These are phyloP conservation scores for Drosophila novamexicana DNA, from an alignment of 1,140 invertebrate species.

Conservation along the genomic window DNA sequence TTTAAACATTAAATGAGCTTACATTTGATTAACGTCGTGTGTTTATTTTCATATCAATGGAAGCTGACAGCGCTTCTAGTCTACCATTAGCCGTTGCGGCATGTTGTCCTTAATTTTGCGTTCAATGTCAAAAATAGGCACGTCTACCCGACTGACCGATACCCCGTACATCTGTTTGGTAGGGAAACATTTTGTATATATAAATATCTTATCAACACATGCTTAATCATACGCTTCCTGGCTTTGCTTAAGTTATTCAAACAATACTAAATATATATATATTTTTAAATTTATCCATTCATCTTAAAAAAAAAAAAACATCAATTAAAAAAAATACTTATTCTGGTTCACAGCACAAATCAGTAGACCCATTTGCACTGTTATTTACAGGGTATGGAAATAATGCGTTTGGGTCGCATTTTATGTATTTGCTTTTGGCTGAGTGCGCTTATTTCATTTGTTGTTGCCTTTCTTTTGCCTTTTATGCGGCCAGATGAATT, in stretches of 20 bases:
- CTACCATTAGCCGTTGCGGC: conserved; percentile 10
- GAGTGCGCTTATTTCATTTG: no score
- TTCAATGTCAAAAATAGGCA: conserved; percentile 14
- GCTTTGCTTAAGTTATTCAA: not conserved
- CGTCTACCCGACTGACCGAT: not conserved
- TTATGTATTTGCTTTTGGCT: conserved; percentile 31
- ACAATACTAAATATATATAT: no score
- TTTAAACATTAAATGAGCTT: conserved; percentile 77
- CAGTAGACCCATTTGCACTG: not conserved
- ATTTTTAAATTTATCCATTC: no score
- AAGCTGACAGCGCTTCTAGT: conserved; percentile 2
- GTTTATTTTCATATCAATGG: conserved; percentile 70
- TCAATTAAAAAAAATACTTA: no score
- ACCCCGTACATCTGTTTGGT: not conserved
- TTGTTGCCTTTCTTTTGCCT: no score
- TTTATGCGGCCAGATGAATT: no score
- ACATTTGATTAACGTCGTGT: conserved; percentile 71
- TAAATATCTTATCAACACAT: no score
- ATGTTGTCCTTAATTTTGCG: conserved; percentile 16
- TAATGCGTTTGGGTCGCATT: conserved; percentile 57
- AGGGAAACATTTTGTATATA: no score
- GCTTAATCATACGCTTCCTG: no score
- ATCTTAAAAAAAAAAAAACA: no score
- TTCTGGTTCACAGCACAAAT: no score
- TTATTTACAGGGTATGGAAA: conserved; percentile 33